Evolutionary conservation across 2,113 vertebrate species (phyloP).

Genomic region (Paedocypris sp.): DNA sequence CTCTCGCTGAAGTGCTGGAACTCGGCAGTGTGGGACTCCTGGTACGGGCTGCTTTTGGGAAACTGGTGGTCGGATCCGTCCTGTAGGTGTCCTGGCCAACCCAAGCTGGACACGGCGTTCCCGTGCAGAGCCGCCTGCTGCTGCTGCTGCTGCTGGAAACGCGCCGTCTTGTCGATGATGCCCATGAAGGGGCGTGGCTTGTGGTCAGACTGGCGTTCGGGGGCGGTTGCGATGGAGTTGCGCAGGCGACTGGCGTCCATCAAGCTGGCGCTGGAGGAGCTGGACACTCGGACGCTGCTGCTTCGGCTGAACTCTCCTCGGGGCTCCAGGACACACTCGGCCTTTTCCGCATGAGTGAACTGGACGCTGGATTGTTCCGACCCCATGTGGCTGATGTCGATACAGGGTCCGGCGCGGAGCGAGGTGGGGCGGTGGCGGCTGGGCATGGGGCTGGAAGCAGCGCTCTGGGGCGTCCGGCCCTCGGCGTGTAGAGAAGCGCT

Average conservation of each 20-base stretch:
- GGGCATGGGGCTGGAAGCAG: constrained; percentile 71
- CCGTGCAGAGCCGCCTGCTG: constrained; percentile 25
- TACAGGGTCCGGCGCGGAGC: constrained; percentile 49
- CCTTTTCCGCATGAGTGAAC: constrained; percentile 25
- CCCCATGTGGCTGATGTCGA: constrained; percentile 43
- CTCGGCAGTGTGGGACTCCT: constrained; percentile 25
- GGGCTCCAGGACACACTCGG: constrained; percentile 57
- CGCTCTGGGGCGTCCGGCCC: constrained; percentile 56
- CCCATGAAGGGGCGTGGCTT: constrained; percentile 86
- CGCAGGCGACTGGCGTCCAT: constrained; percentile 59
- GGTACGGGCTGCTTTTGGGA: constrained; percentile 44
- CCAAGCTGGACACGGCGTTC: constrained; percentile 38
- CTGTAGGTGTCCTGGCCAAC: constrained; percentile 56
- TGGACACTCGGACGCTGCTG: constrained; percentile 58
- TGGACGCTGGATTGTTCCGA: not conserved
- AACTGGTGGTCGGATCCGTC: constrained; percentile 51
- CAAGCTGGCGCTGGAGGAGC: constrained; percentile 69
- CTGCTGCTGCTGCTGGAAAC: constrained; percentile 71
- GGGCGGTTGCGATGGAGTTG: constrained; percentile 49
- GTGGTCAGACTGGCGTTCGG: constrained; percentile 66
- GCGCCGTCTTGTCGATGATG: constrained; percentile 84
- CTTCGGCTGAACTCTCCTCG: constrained; percentile 46
- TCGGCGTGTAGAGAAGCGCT: constrained; percentile 65
- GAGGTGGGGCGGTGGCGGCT: constrained; percentile 52
- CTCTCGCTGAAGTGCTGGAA: constrained; percentile 52